A percentile compares a stretch with the other conserved stretches of the same genome.
Conservation (phyloP, 1,140 invertebrate genomes). For the Orius insidiosus region DNA sequence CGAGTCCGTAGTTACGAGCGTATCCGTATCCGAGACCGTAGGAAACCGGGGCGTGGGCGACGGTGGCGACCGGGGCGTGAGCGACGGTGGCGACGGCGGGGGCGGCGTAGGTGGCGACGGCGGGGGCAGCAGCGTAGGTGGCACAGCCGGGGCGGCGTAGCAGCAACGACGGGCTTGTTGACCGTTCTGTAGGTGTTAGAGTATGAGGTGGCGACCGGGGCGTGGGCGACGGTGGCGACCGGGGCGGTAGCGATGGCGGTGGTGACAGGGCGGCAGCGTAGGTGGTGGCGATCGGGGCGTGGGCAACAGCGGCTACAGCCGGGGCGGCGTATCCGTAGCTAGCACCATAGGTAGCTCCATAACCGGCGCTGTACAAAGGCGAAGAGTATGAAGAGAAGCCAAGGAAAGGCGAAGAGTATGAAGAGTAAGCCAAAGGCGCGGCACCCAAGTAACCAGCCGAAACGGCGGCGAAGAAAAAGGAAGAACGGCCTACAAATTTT, state of each 20-base stretch:
- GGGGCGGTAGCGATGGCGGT: conserved; percentile 2
- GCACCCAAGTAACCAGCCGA: conserved; percentile 5
- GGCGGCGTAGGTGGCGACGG: too few relatives aligned
- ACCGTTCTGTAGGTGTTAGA: conserved; percentile 11
- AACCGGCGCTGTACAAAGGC: background rate
- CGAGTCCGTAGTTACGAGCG: too few relatives aligned
- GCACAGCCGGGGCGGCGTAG: conserved; percentile 6
- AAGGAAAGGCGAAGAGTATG: too few relatives aligned
- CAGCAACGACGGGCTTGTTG: conserved; percentile 5
- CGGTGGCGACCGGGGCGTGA: conserved; percentile 4
- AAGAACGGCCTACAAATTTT: conserved; percentile 1
- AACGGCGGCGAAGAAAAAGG: conserved; percentile 7
- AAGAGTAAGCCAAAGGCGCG: conserved; percentile 1
- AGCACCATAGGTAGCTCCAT: background rate
- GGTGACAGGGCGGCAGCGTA: conserved; percentile 2
- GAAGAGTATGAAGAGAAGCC: too few relatives aligned
- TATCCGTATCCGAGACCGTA: background rate
- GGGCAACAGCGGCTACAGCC: conserved; percentile 1
- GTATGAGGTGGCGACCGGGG: conserved; percentile 10
- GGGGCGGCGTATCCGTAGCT: background rate
- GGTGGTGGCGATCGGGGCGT: conserved; percentile 2
- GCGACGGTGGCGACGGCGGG: conserved; percentile 6
- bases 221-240: conserved; percentile 7
- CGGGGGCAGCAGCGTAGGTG: too few relatives aligned
- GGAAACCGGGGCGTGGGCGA: conserved; percentile 2